A percentile compares a stretch with the other conserved stretches of the same genome.
phyloP scores from a whole-genome alignment of 2,888 invertebrate species.

The Eudemis profundana region DNA sequence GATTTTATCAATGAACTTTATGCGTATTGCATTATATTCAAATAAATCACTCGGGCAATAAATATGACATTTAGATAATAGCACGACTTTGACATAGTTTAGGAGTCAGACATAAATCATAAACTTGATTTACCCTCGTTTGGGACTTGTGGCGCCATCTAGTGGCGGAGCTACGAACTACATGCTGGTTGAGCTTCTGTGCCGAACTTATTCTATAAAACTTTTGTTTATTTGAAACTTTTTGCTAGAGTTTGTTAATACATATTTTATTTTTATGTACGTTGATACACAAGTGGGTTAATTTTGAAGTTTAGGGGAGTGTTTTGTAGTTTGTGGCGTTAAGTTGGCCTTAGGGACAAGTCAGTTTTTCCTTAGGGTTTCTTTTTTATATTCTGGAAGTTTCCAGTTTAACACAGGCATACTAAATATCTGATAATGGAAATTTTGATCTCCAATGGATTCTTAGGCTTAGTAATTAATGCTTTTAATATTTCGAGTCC shows the following conservation, averaged over 20 bases:
- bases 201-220: background rate
- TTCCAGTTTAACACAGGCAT: too few species aligned
- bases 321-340: too few species aligned
- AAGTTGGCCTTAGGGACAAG: too few species aligned
- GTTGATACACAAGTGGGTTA: background rate
- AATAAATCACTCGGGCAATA: slow-evolving; percentile 66
- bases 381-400: too few species aligned
- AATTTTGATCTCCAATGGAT: too few species aligned
- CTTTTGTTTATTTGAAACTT: background rate
- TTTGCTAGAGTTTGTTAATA: background rate
- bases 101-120: slow-evolving; percentile 28
- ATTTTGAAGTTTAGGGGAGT: too few species aligned
- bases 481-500: too few species aligned
- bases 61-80: slow-evolving; percentile 64
- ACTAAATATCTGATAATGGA: too few species aligned
- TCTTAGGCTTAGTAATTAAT: too few species aligned
- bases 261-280: background rate
- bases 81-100: slow-evolving; percentile 73
- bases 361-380: too few species aligned
- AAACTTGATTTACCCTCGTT: slow-evolving; percentile 28
- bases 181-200: background rate
- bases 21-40: slow-evolving; percentile 29
- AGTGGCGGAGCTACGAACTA: slow-evolving; percentile 52
- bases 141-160: slow-evolving; percentile 69
- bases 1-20: slow-evolving; percentile 33